Evolutionary conservation across 2,113 vertebrate species (phyloP).

Genomic region (Malurus cyaneus): DNA sequence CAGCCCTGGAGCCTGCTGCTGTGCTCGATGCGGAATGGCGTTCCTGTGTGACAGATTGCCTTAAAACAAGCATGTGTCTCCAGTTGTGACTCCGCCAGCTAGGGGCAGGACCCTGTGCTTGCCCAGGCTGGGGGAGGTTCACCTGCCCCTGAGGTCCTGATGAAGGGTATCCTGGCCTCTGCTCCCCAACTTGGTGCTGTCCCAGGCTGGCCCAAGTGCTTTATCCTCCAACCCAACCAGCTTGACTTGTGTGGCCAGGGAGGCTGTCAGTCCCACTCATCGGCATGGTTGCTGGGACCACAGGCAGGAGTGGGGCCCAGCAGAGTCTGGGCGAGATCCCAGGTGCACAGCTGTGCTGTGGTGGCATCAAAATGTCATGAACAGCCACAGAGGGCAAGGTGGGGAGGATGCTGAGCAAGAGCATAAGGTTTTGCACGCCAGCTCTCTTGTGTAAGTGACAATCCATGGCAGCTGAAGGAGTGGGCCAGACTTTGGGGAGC

Average conservation of each 20-base stretch:
- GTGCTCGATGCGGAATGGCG: too few relatives aligned
- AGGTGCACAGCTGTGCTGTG: neutral
- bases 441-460: neutral
- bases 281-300: neutral
- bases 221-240: accelerated
- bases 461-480: neutral
- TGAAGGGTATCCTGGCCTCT: neutral
- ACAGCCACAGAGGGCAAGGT: neutral
- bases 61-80: accelerated
- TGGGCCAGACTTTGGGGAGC: accelerated
- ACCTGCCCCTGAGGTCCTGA: neutral
- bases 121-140: neutral
- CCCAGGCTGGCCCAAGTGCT: neutral
- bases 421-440: neutral
- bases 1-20: neutral
- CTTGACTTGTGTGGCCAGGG: accelerated
- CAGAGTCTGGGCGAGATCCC: neutral
- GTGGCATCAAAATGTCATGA: neutral
- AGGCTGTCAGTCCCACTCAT: neutral
- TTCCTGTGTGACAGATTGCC: neutral
- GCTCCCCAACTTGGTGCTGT: neutral
- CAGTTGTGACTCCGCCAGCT: neutral
- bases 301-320: neutral
- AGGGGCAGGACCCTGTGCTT: accelerated
- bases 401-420: neutral